Evolutionary conservation across 2,113 vertebrate genomes (phyloP).

Genomic region (Tachysurus vachellii): DNA sequence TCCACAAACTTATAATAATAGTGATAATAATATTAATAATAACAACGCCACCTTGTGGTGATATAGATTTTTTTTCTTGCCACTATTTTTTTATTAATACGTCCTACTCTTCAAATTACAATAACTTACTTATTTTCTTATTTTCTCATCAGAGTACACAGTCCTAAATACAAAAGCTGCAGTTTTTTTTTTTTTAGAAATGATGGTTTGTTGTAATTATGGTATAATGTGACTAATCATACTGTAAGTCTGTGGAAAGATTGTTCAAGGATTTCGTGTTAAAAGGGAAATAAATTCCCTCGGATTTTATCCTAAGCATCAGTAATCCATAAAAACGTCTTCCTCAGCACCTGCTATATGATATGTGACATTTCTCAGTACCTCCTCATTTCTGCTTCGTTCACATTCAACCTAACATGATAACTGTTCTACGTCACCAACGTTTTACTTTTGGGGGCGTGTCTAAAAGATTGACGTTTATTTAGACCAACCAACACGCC

Average conservation of each 20-base stretch:
- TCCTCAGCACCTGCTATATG: background rate
- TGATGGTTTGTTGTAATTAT: background rate
- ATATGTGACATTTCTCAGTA: constrained; percentile 41
- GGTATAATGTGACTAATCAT: background rate
- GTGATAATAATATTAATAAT: background rate
- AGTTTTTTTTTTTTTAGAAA: background rate
- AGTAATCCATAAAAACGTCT: background rate
- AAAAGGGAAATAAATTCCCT: background rate
- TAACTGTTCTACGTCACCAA: constrained; percentile 22
- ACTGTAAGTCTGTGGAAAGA: background rate
- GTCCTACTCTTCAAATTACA: background rate
- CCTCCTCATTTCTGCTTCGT: constrained; percentile 43
- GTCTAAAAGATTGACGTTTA: constrained; percentile 26
- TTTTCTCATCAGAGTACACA: background rate
- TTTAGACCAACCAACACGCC: background rate
- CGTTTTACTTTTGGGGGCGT: constrained; percentile 46
- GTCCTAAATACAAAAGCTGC: background rate
- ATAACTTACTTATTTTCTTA: background rate
- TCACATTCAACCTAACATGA: constrained; percentile 28
- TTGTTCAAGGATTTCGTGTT: background rate
- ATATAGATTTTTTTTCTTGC: background rate
- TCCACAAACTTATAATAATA: background rate
- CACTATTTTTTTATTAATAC: background rate
- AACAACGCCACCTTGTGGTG: constrained; percentile 22
- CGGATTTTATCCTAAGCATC: constrained; percentile 26